Conservation (phyloP, 2,113 vertebrate species). For the Tylochromis polylepis region DNA sequence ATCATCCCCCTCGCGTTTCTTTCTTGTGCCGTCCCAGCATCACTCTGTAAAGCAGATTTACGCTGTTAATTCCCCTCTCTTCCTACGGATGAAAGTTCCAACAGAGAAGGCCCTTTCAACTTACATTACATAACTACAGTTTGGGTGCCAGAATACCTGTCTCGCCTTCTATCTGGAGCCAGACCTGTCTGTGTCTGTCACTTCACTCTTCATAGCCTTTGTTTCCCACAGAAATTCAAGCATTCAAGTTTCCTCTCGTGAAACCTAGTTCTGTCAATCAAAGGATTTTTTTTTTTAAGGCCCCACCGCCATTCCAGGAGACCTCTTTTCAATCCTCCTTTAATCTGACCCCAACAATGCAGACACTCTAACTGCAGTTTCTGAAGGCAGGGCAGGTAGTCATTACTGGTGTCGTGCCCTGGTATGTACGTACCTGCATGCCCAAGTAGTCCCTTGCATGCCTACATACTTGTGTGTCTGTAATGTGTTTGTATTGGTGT, state of each 20-base stretch:
- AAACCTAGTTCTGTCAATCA: conserved; percentile 56
- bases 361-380: conserved; percentile 22
- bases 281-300: conserved; percentile 17
- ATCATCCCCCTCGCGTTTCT: not conserved
- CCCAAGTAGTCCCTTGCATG: not conserved
- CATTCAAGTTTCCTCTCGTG: conserved; percentile 49
- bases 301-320: not conserved
- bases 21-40: not conserved
- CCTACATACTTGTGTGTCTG: conserved; percentile 10
- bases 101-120: conserved; percentile 5
- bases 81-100: not conserved
- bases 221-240: conserved; percentile 50
- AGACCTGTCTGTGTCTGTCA: conserved; percentile 36
- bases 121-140: conserved; percentile 42
- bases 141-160: conserved; percentile 13
- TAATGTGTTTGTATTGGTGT: not conserved
- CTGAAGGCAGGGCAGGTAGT: conserved; percentile 50
- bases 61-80: not conserved
- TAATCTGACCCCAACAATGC: conserved; percentile 32
- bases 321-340: conserved; percentile 24
- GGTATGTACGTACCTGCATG: conserved; percentile 42
- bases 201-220: conserved; percentile 22
- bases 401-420: conserved; percentile 38
- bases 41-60: not conserved
- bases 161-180: conserved; percentile 39